A percentile compares a stretch with the other conserved stretches of the same genome.
Evolutionary conservation across 2,797 vertebrate genomes (phyloP).

Genomic region (Ciconia nigra): DNA sequence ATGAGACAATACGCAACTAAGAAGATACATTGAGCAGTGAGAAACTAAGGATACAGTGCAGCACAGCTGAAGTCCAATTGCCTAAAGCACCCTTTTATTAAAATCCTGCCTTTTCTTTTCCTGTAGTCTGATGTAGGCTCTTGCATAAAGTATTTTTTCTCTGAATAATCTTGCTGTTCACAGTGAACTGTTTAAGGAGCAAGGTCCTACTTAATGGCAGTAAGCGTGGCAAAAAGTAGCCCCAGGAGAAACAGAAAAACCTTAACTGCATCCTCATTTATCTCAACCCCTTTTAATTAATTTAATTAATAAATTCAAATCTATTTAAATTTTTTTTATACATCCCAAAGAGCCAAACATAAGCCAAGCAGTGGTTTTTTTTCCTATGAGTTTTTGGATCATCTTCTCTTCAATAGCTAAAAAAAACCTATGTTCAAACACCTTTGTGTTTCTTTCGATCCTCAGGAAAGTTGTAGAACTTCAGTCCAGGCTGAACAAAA

Average conservation of each 20-base stretch:
- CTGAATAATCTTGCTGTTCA: neutral
- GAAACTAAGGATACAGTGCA: neutral
- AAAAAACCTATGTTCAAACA: neutral
- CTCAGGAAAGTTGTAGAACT: neutral
- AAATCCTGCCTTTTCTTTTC: neutral
- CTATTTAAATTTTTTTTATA: neutral
- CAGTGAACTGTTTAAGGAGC: neutral
- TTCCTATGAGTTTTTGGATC: neutral
- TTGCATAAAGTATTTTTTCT: neutral
- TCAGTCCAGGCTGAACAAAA: neutral
- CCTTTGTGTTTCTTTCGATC: neutral
- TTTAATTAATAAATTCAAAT: too few relatives aligned
- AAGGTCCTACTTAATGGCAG: neutral
- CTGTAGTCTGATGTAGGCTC: neutral
- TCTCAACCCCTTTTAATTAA: neutral
- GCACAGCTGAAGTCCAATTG: neutral
- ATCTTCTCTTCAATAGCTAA: neutral
- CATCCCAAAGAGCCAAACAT: neutral
- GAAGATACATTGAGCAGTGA: neutral
- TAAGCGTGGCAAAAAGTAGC: neutral
- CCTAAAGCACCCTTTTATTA: slow-evolving; percentile 4
- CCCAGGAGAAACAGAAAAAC: neutral
- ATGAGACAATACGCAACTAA: neutral
- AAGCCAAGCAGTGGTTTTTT: neutral
- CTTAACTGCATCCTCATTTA: neutral